phyloP scores from a whole-genome alignment of 2,797 vertebrate genomes.

The Semaprochilodus insignis region DNA sequence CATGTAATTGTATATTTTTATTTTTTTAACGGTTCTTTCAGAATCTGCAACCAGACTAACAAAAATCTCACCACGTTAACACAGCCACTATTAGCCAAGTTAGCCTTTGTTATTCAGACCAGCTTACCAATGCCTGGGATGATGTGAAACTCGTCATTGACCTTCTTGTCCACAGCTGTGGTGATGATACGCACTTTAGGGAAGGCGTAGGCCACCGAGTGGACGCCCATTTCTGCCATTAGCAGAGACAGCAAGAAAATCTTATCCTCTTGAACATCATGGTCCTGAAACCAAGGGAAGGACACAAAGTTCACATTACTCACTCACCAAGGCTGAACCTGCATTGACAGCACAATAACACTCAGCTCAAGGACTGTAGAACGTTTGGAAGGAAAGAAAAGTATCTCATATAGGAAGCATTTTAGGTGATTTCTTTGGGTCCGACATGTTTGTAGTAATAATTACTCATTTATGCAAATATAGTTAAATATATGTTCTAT shows the following conservation, averaged over 20 bases:
- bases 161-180: slow-evolving; percentile 91
- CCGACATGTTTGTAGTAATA: no score
- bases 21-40: no score
- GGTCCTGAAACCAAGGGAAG: slow-evolving; percentile 78
- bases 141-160: slow-evolving; percentile 92
- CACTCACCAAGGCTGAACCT: not conserved
- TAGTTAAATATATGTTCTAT: no score
- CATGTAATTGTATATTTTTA: no score
- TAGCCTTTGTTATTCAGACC: not conserved
- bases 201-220: slow-evolving; percentile 92
- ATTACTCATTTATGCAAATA: no score
- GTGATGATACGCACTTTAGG: slow-evolving; percentile 90
- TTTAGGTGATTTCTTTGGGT: no score
- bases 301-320: not conserved
- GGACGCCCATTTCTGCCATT: slow-evolving; percentile 93
- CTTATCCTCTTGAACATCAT: slow-evolving; percentile 89
- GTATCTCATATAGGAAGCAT: not conserved
- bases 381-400: not conserved
- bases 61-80: no score
- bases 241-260: slow-evolving; percentile 91
- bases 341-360: no score
- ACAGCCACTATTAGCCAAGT: not conserved
- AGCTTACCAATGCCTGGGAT: slow-evolving; percentile 91
- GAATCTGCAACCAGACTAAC: no score
- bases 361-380: not conserved